Evolutionary conservation across 2,888 invertebrate species (phyloP).

Genomic region (Julus scandinavius): DNA sequence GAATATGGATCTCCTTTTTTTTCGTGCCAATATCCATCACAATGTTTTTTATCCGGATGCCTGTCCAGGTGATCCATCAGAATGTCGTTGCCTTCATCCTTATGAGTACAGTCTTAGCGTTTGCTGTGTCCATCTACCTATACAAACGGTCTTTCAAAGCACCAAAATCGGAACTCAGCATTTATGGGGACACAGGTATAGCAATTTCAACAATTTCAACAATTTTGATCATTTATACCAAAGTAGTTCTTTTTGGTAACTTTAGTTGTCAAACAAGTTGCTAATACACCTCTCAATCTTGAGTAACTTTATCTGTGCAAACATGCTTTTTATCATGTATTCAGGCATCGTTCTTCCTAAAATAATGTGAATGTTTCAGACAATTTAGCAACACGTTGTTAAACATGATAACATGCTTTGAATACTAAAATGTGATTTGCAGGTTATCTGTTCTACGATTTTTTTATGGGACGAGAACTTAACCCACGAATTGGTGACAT

Average conservation of each 20-base stretch:
- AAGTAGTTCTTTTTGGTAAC: not conserved
- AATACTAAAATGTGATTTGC: not conserved
- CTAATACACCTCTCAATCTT: too few species aligned
- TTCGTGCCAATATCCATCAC: not conserved
- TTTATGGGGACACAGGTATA: not conserved
- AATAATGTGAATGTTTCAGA: too few species aligned
- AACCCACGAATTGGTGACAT: conserved; percentile 74
- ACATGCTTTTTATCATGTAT: too few species aligned
- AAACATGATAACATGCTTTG: too few species aligned
- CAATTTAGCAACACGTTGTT: too few species aligned
- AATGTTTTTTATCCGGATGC: not conserved
- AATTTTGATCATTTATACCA: not conserved
- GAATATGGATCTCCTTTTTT: not conserved
- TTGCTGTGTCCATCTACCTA: not conserved
- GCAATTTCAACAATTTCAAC: not conserved
- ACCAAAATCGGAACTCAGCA: not conserved
- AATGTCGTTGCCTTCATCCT: not conserved
- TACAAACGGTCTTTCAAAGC: not conserved
- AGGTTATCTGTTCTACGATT: conserved; percentile 70
- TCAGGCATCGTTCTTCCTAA: too few species aligned
- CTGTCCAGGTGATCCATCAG: not conserved
- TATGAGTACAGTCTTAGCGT: not conserved
- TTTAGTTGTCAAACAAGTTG: too few species aligned
- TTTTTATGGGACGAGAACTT: conserved; percentile 79
- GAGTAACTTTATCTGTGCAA: too few species aligned